These are phyloP conservation scores for Xenotilapia leptura DNA, from an alignment of 2,113 vertebrate genomes.

Conservation along the genomic window DNA sequence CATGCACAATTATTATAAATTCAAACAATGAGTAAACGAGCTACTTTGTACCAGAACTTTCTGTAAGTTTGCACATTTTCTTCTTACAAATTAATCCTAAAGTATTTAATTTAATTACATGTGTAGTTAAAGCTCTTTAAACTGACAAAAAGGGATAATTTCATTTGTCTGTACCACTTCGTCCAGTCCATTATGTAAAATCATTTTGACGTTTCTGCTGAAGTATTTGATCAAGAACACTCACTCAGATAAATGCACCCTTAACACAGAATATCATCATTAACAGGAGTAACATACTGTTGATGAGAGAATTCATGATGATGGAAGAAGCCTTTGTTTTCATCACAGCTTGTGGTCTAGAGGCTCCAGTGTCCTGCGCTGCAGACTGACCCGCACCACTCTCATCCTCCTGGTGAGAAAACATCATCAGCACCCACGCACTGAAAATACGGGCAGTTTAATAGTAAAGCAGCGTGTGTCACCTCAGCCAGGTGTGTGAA, in stretches of 20 bases:
- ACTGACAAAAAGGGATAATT: neutral
- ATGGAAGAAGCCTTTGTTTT: constrained; percentile 89
- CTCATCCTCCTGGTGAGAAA: constrained; percentile 77
- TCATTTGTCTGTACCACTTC: neutral
- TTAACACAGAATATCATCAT: neutral
- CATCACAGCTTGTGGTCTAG: constrained; percentile 75
- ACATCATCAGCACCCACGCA: neutral
- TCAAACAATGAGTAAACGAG: neutral
- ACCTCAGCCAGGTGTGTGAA: constrained; percentile 87
- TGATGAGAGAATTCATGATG: constrained; percentile 93
- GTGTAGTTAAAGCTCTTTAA: neutral
- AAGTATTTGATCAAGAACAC: neutral
- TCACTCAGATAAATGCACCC: neutral
- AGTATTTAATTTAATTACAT: neutral
- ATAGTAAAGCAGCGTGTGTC: neutral
- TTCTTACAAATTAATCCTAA: neutral
- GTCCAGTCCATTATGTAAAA: neutral
- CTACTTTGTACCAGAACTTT: neutral
- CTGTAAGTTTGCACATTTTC: neutral
- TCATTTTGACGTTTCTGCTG: fast-evolving
- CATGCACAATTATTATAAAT: neutral
- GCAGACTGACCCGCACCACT: constrained; percentile 38
- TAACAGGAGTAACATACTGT: constrained; percentile 75
- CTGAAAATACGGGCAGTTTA: fast-evolving
- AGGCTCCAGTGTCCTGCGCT: constrained; percentile 35